Base-by-base conservation (phyloP, 2,888 invertebrate genomes). In the Morpho deidamia region DNA sequence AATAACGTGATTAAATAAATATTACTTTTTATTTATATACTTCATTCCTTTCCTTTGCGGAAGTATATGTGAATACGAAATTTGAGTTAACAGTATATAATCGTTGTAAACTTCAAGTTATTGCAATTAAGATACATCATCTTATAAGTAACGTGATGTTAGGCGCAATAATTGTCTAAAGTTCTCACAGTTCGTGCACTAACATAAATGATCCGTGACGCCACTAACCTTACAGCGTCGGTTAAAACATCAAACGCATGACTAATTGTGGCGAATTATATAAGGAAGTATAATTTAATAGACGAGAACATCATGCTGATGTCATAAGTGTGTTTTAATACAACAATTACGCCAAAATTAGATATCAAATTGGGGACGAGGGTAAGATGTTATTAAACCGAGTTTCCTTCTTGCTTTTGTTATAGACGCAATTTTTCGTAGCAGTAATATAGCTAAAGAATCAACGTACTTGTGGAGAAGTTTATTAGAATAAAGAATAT, bases 161-260 rank as follows among this genome's bases (percentile, higher is more conserved):
- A 33, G 11, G 11, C 44, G 8, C 34, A 11, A 44, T 47, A 39
- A 14, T 41, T 41, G 34, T n/a, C 34, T n/a, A 8, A 34, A 41
- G 43, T 50, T 50, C 43, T 35, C 43, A 43, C 32, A 42, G 11
- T 43, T 43, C 10, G 35, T 43, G 37, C 9, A 4, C 50, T 11
- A 11, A 45, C 65, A 53, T 40, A 54, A 65, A 64, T 68, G 54
- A 62, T 62, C 65, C 74, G 70, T 72, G 72, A 70, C 70, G 66
- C 56, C 57, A 55, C 60, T 67, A 74, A 69, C 74, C 73, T 71
- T 68, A 72, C 61, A 58, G 59, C 59, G 47, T 52, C 51, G 57
- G 57, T 64, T 60, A 64, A 68, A 71, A 69, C 70, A 69, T 64
- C 63, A 63, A 68, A 69, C 67, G 73, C 70, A 68, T 74, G 75